Percentiles rank a stretch among this genome's conserved stretches.
phyloP scores from a whole-genome alignment of 2,888 invertebrate species.

The Pristionchus entomophagus region DNA sequence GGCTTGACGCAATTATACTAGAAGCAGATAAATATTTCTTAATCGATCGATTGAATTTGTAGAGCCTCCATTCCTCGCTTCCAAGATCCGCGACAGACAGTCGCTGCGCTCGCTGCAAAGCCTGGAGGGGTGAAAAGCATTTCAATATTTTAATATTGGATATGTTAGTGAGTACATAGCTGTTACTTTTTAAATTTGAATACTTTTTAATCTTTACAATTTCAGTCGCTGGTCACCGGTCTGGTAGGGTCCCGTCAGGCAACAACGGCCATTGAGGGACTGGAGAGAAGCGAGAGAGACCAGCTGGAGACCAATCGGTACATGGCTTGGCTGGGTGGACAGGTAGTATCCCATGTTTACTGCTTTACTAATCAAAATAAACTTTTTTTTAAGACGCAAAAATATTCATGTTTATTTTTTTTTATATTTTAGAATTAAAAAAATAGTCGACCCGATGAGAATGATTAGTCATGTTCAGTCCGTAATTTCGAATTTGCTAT shows the following conservation, averaged over 20 bases:
- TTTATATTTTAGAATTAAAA: not conserved
- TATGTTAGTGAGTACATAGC: not conserved
- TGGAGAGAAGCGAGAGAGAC: conserved; percentile 61
- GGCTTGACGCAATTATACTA: too few species aligned
- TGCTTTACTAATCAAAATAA: not conserved
- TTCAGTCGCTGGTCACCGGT: conserved; percentile 52
- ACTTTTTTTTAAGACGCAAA: conserved; percentile 5
- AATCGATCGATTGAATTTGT: not conserved
- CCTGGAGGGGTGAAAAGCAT: conserved; percentile 50
- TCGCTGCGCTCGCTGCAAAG: conserved; percentile 55
- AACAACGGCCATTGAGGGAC: conserved; percentile 65
- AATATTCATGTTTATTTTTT: too few species aligned
- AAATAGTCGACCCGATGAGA: too few species aligned
- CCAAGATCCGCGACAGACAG: conserved; percentile 57
- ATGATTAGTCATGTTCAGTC: too few species aligned
- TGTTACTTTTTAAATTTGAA: too few species aligned
- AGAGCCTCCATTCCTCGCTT: conserved; percentile 65
- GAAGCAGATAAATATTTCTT: too few species aligned
- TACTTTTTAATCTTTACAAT: not conserved
- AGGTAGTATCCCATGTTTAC: too few species aligned
- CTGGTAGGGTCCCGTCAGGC: conserved; percentile 59
- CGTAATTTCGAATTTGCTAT: too few species aligned
- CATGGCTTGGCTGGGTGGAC: conserved; percentile 72
- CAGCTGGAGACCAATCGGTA: conserved; percentile 68
- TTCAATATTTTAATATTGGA: not conserved